phyloP scores from a whole-genome alignment of 1,140 invertebrate species.

The Harlomillsia oculata region DNA sequence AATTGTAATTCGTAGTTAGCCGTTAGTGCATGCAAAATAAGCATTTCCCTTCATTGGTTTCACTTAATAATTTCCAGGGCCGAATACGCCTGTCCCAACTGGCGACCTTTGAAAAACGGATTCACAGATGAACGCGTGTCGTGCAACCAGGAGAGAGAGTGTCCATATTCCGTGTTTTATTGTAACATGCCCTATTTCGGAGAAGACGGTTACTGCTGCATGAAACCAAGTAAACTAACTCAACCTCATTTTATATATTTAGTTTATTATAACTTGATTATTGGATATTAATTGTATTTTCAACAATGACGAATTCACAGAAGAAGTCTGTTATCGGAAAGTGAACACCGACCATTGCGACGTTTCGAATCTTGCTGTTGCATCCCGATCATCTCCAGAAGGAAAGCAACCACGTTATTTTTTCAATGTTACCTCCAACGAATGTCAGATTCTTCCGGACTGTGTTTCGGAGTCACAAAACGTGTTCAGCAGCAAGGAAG shows the following conservation, averaged over 20 bases:
- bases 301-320: too few relatives aligned
- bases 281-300: constrained; percentile 39
- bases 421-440: constrained; percentile 66
- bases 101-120: constrained; percentile 51
- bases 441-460: constrained; percentile 59
- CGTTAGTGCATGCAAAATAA: too few relatives aligned
- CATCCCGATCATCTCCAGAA: too few relatives aligned
- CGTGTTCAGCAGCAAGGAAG: constrained; percentile 70
- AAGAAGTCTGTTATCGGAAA: constrained; percentile 71
- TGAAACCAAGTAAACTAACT: constrained; percentile 57
- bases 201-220: constrained; percentile 69
- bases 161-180: constrained; percentile 65
- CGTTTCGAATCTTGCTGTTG: constrained; percentile 30
- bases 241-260: background rate
- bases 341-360: constrained; percentile 51
- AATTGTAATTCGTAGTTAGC: too few relatives aligned
- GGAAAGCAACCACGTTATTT: constrained; percentile 56
- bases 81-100: constrained; percentile 61
- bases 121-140: constrained; percentile 45
- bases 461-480: constrained; percentile 71
- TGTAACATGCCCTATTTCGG: constrained; percentile 69
- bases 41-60: too few relatives aligned
- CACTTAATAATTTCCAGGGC: constrained; percentile 41
- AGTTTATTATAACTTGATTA: background rate
- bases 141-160: constrained; percentile 63